Base-by-base conservation (phyloP, 2,888 invertebrate genomes). In the Mesodorylaimus sp. region DNA sequence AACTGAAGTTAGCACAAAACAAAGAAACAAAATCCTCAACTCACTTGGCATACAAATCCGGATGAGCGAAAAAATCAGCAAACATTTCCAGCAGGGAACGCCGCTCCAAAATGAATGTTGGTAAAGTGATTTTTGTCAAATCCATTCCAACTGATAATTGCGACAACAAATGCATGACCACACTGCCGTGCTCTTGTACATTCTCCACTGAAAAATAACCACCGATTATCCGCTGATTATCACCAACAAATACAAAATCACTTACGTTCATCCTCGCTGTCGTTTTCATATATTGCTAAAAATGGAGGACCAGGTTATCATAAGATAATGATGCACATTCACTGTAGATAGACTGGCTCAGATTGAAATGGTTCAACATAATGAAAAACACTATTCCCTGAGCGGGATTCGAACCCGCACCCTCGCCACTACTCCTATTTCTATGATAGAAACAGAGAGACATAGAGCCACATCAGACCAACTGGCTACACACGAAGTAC, bases 101-200 rank as follows among this genome's bases (percentile, higher is more conserved):
- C 68, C 89, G 77, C 68, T 99, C 97, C 60, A 99, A 72, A 60
- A 99, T 99, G 67, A 97, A 99, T 26, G 97, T 99, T 24, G 97
- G 97, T 56, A 99, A 74, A 48, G 91, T 91, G 54, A 91, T 87
- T 76, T 95, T 97, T 13, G 97, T 99, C 64, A 99, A 77, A 73
- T 99, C 97, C 97, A 99, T 99, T 54, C 95, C 95, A 64, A 95
- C 91, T 71, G 89, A 86, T 56, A 95, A 91, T 73, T 95, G 95
- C 1, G 91, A 89, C 58, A 99, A 73, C 47, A 97, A 77, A 71
- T 99, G 95, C 52, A 86, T 83, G 61, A 97, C 84, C 59, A 97
- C 88, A 45, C 89, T 91, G 48, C 95, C 95, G 69, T 97, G 93
- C 63, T 80, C 82, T 70, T 95, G 91, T 77, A 95, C 82, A 26